These are phyloP conservation scores for Euwallacea similis DNA, from an alignment of 1,140 invertebrate species.

Conservation along the genomic window DNA sequence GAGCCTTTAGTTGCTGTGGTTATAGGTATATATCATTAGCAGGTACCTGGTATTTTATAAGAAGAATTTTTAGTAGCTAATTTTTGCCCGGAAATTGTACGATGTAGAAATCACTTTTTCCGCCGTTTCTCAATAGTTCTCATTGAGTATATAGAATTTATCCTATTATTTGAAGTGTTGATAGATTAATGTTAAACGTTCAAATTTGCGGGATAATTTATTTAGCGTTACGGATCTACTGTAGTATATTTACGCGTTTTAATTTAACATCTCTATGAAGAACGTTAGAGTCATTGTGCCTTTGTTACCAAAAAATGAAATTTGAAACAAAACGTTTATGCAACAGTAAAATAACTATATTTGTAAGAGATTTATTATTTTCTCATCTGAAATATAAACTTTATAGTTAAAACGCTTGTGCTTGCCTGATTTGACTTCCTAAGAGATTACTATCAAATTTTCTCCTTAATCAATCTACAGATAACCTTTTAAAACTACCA, in stretches of 20 bases:
- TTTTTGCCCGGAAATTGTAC: no score
- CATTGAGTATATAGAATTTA: no score
- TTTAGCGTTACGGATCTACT: no score
- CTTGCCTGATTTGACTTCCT: neutral
- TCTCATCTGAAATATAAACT: constrained; percentile 39
- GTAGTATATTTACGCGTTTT: constrained; percentile 13
- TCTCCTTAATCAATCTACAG: constrained; percentile 63
- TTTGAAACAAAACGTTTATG: constrained; percentile 37
- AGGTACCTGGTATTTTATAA: no score
- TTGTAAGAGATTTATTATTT: constrained; percentile 44
- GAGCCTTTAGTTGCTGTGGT: neutral
- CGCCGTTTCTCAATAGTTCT: no score
- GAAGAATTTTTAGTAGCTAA: no score
- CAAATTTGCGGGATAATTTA: no score
- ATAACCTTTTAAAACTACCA: constrained; percentile 71
- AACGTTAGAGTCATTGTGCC: constrained; percentile 37
- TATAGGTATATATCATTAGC: no score
- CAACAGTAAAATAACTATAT: constrained; percentile 40
- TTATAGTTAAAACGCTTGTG: constrained; percentile 35
- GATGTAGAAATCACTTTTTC: no score
- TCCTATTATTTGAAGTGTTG: no score
- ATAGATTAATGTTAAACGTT: no score
- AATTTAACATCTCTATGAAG: constrained; percentile 28
- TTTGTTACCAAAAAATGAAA: constrained; percentile 41
- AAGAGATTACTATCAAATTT: no score